Percentiles rank a stretch among this genome's conserved stretches.
Conservation (phyloP, 2,888 invertebrate species). For the Operophtera brumata region DNA sequence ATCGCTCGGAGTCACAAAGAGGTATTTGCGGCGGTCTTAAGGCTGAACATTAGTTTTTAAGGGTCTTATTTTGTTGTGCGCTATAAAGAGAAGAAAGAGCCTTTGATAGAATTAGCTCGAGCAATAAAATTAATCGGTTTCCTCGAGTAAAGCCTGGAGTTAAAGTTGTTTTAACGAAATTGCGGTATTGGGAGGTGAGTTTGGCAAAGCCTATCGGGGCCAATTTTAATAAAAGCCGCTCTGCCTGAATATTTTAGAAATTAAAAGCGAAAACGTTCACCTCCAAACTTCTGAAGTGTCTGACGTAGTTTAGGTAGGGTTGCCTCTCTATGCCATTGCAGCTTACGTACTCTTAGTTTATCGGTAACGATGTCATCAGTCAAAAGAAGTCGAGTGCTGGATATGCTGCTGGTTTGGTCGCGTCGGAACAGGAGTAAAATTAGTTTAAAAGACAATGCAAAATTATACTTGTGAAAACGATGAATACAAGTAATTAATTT, state of each 20-base stretch:
- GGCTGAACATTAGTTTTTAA: conserved; percentile 79
- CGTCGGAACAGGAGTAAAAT: too few species aligned
- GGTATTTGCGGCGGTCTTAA: conserved; percentile 79
- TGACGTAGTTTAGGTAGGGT: background rate
- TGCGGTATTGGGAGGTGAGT: conserved; percentile 28
- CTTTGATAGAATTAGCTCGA: conserved; percentile 76
- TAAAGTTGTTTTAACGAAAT: conserved; percentile 31
- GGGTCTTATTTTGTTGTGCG: conserved; percentile 78
- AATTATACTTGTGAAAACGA: too few species aligned
- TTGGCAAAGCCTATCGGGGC: conserved; percentile 3
- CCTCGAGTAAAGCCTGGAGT: conserved; percentile 40
- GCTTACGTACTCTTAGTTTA: background rate
- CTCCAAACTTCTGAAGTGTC: conserved; percentile 4
- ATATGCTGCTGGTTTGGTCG: too few species aligned
- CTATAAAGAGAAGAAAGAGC: conserved; percentile 64
- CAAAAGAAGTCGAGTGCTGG: too few species aligned
- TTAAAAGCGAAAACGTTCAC: conserved; percentile 9
- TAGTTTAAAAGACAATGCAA: too few species aligned
- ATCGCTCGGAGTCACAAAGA: conserved; percentile 74
- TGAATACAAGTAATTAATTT: too few species aligned
- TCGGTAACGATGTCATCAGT: too few species aligned
- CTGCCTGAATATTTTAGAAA: conserved; percentile 6
- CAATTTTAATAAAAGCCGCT: conserved; percentile 5
- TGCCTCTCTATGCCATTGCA: background rate
- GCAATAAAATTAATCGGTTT: conserved; percentile 74